Evolutionary conservation across 2,113 vertebrate species (phyloP).

Genomic region (Leucopsar rothschildi): DNA sequence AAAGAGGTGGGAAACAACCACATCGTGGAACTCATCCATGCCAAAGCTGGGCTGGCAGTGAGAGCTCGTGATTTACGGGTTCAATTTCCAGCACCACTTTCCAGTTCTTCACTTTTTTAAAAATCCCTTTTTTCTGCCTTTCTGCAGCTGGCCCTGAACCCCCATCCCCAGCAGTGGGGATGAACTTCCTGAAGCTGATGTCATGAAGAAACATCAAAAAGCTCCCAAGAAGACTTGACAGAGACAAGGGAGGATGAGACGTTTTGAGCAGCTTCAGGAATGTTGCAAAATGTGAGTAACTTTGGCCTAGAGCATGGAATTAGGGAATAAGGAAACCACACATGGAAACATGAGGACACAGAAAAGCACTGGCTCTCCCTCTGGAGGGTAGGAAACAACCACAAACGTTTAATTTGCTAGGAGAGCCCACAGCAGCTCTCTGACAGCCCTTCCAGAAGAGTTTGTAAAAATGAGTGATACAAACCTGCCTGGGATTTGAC

Average conservation of each 20-base stretch:
- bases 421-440: background rate
- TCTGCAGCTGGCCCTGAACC: background rate
- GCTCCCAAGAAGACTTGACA: background rate
- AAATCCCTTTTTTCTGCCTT: background rate
- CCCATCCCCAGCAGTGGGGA: background rate
- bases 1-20: background rate
- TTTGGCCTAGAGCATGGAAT: background rate
- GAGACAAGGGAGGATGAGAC: background rate
- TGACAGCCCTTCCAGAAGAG: background rate
- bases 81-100: background rate
- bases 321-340: background rate
- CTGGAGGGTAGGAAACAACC: background rate
- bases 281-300: background rate
- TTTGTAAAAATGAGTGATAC: background rate
- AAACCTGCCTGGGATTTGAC: background rate
- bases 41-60: background rate
- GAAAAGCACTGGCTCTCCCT: background rate
- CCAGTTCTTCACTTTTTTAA: background rate
- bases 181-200: background rate
- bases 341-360: background rate
- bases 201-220: background rate
- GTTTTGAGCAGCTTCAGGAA: background rate
- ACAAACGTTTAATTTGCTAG: background rate
- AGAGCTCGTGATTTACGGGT: accelerated
- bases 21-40: background rate